Base-by-base conservation (phyloP, 2,888 invertebrate genomes). In the Oeneis ivallda region DNA sequence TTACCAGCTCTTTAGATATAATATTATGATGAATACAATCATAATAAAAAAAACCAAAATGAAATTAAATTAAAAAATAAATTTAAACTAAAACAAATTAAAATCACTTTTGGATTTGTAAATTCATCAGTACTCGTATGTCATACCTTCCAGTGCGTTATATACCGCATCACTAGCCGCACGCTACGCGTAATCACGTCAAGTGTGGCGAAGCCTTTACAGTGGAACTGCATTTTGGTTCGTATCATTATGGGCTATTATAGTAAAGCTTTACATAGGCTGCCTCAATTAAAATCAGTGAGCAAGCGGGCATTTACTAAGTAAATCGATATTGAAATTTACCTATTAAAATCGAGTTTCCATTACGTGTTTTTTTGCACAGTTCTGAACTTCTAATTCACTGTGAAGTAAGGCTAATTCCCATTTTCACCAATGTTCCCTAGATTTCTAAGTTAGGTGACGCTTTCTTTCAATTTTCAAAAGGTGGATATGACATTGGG, bases 181-280 rank as follows among this genome's bases (percentile, higher is more conserved):
- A 3, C 8, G 17, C 7, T 19, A 5, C 10, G 5, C 15, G 37
- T 17, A 17, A 9, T 41, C 41, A 41, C 56, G 13, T 26, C 26
- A 13, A 11, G 34, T 58, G 34, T 47, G 56, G 13, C 3, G 13
- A 39, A 17, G 1, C 19, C 41, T 41, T 41, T 19, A 56, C 19
- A 19, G 10, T 56, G 39, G 39, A 56, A 56, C 19, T 39, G 56
- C 56, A 56, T 58, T 34, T 58, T 45, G 58, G 58, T 47, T 45
- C 47, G 45, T 58, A 45, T 58, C 58, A 58, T 58, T 47, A 58
- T 47, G 15, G 45, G 47, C 58, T 34, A 58, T 58, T 34, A 58
- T 37, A 47, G 47, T 32, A 32, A 45, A 15, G 45, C 58, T 15
- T 45, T 34, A 39, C 17, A 56, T 34, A 47, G 11, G 15, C 45